These are phyloP conservation scores for Liopterus haemorrhoidalis DNA, from an alignment of 2,888 invertebrate genomes.

Conservation along the genomic window DNA sequence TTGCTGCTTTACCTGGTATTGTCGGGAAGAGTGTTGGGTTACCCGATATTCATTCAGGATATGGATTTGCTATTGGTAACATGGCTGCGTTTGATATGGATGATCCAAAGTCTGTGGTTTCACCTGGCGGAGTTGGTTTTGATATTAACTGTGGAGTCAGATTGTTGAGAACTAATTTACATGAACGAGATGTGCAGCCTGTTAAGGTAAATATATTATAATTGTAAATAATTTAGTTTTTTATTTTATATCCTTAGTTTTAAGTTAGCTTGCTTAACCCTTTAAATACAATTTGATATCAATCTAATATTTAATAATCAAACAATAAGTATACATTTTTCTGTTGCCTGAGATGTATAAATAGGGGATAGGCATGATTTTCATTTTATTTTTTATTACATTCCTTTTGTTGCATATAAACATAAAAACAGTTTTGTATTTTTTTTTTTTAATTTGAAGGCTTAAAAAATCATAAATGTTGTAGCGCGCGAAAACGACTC, in stretches of 20 bases:
- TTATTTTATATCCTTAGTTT: constrained; percentile 10
- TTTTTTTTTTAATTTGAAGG: no score
- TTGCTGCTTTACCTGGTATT: constrained; percentile 96
- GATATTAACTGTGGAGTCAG: constrained; percentile 99
- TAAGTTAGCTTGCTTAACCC: neutral
- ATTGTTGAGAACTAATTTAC: constrained; percentile 88
- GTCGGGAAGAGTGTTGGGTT: constrained; percentile 89
- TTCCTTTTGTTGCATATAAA: no score
- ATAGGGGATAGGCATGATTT: no score
- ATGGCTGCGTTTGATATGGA: constrained; percentile 98
- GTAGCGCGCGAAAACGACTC: no score
- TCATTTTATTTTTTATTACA: no score
- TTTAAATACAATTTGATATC: constrained; percentile 11
- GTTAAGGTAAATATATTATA: constrained; percentile 58
- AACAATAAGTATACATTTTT: no score
- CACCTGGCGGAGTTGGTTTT: constrained; percentile 98
- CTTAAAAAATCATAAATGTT: no score
- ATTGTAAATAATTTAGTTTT: constrained; percentile 6
- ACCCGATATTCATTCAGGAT: constrained; percentile 97
- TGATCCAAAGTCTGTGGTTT: constrained; percentile 87
- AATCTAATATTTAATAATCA: constrained; percentile 12
- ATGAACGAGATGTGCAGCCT: constrained; percentile 86
- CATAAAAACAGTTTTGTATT: no score
- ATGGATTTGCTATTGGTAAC: constrained; percentile 99
- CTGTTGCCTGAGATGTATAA: no score